Evolutionary conservation across 2,888 invertebrate genomes (phyloP).

Genomic region (Troglohyphantes excavatus): DNA sequence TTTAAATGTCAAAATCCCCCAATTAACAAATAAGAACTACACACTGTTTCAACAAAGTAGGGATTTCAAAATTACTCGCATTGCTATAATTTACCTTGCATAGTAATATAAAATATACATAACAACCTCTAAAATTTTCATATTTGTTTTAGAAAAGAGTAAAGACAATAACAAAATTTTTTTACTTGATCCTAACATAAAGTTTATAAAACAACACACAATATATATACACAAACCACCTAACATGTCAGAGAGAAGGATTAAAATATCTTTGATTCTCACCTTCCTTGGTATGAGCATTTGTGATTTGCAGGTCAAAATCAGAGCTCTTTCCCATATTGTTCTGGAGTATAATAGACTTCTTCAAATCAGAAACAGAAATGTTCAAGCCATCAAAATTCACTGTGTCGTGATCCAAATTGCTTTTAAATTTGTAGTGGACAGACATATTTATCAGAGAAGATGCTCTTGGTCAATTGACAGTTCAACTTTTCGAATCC

Average conservation of each 20-base stretch:
- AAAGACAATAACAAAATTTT: slow-evolving; percentile 1
- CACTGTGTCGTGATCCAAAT: slow-evolving; percentile 96
- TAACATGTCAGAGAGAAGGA: neutral
- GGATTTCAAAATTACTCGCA: too few species aligned
- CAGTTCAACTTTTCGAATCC: neutral
- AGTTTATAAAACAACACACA: neutral
- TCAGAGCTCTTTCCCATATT: slow-evolving; percentile 95
- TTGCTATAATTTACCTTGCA: neutral
- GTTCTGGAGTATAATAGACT: slow-evolving; percentile 96
- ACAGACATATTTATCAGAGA: slow-evolving; percentile 91
- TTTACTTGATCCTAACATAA: neutral
- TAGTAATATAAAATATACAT: neutral
- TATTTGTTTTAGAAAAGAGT: neutral
- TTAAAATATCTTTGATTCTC: slow-evolving; percentile 81
- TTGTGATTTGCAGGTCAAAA: slow-evolving; percentile 97
- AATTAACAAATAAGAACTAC: too few species aligned
- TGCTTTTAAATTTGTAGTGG: slow-evolving; percentile 99
- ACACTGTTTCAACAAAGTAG: too few species aligned
- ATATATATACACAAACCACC: neutral
- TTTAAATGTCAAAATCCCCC: too few species aligned
- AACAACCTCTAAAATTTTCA: neutral
- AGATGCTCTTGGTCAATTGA: neutral
- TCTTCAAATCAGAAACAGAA: slow-evolving; percentile 96
- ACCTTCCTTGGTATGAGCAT: slow-evolving; percentile 99
- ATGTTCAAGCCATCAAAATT: slow-evolving; percentile 98